Base-by-base conservation (phyloP, 2,888 invertebrate genomes). In the Acanthosepion pharaonis region DNA sequence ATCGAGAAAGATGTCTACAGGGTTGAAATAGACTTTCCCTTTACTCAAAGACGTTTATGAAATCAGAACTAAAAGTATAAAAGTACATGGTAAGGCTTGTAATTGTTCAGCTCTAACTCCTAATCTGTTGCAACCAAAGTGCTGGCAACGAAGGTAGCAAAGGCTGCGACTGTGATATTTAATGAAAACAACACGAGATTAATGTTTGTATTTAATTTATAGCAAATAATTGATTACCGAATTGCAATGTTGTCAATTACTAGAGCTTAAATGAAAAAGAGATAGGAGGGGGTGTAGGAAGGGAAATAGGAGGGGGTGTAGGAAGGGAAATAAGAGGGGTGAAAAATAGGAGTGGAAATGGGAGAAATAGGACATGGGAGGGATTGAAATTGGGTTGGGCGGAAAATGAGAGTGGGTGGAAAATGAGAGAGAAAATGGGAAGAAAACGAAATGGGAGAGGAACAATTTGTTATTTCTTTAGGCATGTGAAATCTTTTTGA, bases 171-270 rank as follows among this genome's bases (percentile, higher is more conserved):
- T 15, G 23, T 11, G 78, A 78, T 15, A 23, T 11, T 33, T n/a
- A 78, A 78, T 15, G 33, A n/a, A 78, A 78, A 33, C n/a, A 78
- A 78, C 15, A 33, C 78, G 4, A n/a, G n/a, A 15, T n/a, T 11
- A 78, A 78, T 78, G 78, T 78, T 78, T 78, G 78, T 11, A 78
- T n/a, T 78, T 78, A 78, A 78, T 78, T 78, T 78, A 78, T 78
- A n/a, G 78, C 78, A 78, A 78, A 78, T 78, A 78, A 78, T 78
- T 78, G 78, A 78, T 78, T 33, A 78, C 78, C 78, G n/a, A 78
- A 1, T 78, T 78, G 15, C 78, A 78, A n/a, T 78, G 15, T n/a
- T 78, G 78, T n/a, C 78, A 78, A 78, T 78, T 78, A 78, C 3
- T 33, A 78, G n/a, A 78, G 78, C 15, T 33, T 15, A 11, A 78